Conservation (phyloP, 2,888 invertebrate genomes). For the Calameuta filiformis region DNA sequence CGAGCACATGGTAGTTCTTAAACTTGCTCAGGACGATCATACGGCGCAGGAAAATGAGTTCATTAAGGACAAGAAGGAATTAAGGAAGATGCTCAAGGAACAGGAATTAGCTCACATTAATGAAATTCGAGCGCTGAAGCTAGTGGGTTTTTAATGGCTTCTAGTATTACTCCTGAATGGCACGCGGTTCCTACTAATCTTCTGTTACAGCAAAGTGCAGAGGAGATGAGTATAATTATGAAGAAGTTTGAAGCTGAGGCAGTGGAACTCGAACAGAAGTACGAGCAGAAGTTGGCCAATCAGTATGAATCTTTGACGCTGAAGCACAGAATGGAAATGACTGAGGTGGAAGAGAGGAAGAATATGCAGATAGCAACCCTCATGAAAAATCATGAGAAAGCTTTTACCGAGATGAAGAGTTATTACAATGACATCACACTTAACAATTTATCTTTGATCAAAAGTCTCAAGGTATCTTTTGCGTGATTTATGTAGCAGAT, state of each 20-base stretch:
- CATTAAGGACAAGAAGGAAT: constrained; percentile 77
- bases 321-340: constrained; percentile 83
- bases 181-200: neutral
- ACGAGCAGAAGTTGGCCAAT: constrained; percentile 79
- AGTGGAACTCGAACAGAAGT: constrained; percentile 76
- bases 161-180: neutral
- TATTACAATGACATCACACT: constrained; percentile 96
- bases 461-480: constrained; percentile 79
- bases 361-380: constrained; percentile 86
- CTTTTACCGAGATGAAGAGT: constrained; percentile 90
- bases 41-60: constrained; percentile 80
- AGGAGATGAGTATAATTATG: constrained; percentile 70
- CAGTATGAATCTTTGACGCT: constrained; percentile 79
- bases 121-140: constrained; percentile 77
- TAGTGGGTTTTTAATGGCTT: constrained; percentile 64
- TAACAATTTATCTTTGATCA: constrained; percentile 91
- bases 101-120: constrained; percentile 78
- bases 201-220: constrained; percentile 54
- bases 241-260: constrained; percentile 76
- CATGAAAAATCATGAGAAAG: constrained; percentile 84
- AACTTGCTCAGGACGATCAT: constrained; percentile 87
- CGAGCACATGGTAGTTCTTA: constrained; percentile 83
- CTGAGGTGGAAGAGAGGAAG: constrained; percentile 92
- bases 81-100: constrained; percentile 77
- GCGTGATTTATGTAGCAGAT: neutral